Base-by-base conservation (phyloP, 2,888 invertebrate genomes). In the Stenurella melanura region DNA sequence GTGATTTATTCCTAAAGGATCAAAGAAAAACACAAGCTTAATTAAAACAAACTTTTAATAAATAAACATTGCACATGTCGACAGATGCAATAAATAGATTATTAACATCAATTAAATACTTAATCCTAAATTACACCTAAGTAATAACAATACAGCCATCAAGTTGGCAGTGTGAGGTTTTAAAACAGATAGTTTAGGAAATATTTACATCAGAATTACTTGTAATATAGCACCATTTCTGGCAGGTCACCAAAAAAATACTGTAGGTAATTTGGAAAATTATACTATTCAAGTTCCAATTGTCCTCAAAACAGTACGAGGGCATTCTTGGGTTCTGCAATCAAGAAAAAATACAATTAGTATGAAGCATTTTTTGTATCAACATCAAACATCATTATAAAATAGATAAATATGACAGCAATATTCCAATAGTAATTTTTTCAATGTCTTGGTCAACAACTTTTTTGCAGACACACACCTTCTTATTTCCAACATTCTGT, bases 11-110 rank as follows among this genome's bases (percentile, higher is more conserved):
- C 54, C 4, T 17, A 71, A 26, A 30, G 30, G 34, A 50, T 10
- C 5, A 50, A 67, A 75, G 63, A 66, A 74, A n/a, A 77, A 75
- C 21, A 26, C 56, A 61, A 18, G 26, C 12, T 70, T 74, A 81
- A 80, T 70, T 70, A 82, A 80, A 85, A 84, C 82, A 83, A 82
- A 74, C 78, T 82, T 64, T 83, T 84, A 86, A 86, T 85, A 86
- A 86, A 85, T 85, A 83, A 83, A 79, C 78, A 85, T 84, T 85
- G 85, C 85, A 85, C 82, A 81, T 81, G 81, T 82, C 82, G 83
- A 83, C 84, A 83, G 76, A 81, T 84, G 82, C 81, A 83, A 80
- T 80, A 83, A 78, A 78, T 80, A 80, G 73, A 78, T 70, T 77
- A 81, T 75, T 80, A 77, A 80, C 79, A 69, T 80, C 73, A 82